Base-by-base conservation (phyloP, 2,113 vertebrate species). In the Phocoena phocoena region DNA sequence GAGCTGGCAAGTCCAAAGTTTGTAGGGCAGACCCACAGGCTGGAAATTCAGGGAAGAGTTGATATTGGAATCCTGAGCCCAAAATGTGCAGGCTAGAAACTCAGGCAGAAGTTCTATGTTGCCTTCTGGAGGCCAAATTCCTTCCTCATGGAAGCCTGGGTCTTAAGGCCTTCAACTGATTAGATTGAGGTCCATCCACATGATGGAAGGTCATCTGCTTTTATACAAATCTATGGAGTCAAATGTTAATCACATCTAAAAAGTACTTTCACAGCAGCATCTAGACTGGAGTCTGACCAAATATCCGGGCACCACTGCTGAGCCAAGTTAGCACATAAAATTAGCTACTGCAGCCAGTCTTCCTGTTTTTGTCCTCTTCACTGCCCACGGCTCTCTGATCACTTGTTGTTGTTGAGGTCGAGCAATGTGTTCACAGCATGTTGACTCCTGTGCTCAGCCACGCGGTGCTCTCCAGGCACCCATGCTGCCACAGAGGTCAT, bases 21-120 rank as follows among this genome's bases (percentile, higher is more conserved):
- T 90, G 8, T n/a, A 70, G 67, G 44, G n/a, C 11, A 76, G 68
- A n/a, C 68, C 58, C 3, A n/a, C 15, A 33, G 26, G 12, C 58
- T 77, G 67, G 38, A 80, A 65, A 60, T 67, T 50, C 53, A 91
- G 38, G 38, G 73, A 93, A 62, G 23, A 36, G 21, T 50, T 91
- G 38, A 33, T 55, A 3, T 28, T 44, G 10, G 23, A 25, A 20
- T 67, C 53, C 90, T 31, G 15, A 88, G 74, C 67, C 41, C 26
- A 41, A 84, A 90, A 70, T 60, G 58, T 47, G 3, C 60, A 84
- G 36, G 23, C 50, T 47, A 23, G 60, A 84, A 65, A 58, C 31
- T 25, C 23, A 84, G 50, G 47, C 63, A 31, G 70, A 67, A 50
- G 77, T 88, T 84, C 55, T 53, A 7, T 53, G 63, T 65, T 63